These are phyloP conservation scores for Microctenopoma lineatum DNA, from an alignment of 2,797 vertebrate genomes.

Conservation along the genomic window DNA sequence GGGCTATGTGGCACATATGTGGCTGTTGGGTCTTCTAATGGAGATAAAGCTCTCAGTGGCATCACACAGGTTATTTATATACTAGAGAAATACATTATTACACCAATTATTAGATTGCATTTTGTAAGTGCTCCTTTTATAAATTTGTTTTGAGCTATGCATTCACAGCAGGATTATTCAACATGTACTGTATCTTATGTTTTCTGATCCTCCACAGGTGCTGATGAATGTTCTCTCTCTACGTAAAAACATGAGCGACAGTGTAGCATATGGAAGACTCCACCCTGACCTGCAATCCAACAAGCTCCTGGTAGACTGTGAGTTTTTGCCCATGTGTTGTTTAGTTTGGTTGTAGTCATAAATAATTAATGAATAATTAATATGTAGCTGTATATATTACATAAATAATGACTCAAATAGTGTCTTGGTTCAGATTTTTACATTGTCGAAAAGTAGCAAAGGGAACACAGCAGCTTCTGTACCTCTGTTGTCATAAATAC, in stretches of 20 bases:
- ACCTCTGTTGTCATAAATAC: slow-evolving; percentile 8
- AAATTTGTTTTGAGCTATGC: background rate
- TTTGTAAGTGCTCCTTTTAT: background rate
- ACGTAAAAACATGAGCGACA: slow-evolving; percentile 95
- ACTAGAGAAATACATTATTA: background rate
- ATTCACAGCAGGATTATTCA: background rate
- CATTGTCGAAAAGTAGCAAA: slow-evolving; percentile 2
- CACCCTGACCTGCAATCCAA: slow-evolving; percentile 91
- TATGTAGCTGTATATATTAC: background rate
- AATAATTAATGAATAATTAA: too few species aligned
- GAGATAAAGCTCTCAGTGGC: slow-evolving; percentile 90
- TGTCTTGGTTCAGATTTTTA: background rate
- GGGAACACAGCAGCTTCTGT: background rate
- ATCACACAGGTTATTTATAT: slow-evolving; percentile 89
- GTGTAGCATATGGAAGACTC: slow-evolving; percentile 91
- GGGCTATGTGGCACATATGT: slow-evolving; percentile 96
- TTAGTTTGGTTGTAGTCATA: too few species aligned
- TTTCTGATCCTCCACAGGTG: slow-evolving; percentile 81
- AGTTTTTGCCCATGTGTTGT: slow-evolving; percentile 73
- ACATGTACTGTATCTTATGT: background rate
- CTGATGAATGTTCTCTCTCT: slow-evolving; percentile 93
- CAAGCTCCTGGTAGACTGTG: slow-evolving; percentile 92
- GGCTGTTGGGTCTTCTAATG: slow-evolving; percentile 90
- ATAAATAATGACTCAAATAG: background rate
- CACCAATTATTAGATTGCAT: background rate